These are phyloP conservation scores for Pteromalus puparum DNA, from an alignment of 1,140 invertebrate genomes.

Conservation along the genomic window DNA sequence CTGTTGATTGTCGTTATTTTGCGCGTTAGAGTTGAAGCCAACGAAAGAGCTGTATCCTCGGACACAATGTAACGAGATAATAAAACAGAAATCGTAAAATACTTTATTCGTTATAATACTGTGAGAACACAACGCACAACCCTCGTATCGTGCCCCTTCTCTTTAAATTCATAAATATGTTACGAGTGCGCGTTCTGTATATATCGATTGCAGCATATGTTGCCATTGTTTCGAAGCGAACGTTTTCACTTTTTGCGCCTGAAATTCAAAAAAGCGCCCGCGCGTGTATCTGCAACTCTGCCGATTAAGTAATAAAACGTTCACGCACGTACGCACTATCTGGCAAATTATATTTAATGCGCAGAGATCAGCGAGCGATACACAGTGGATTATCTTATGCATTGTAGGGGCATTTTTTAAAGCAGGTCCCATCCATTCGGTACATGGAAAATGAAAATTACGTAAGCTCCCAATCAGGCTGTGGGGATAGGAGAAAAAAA, in stretches of 20 bases:
- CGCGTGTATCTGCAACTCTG: not conserved
- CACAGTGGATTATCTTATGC: no score
- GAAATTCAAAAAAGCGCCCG: not conserved
- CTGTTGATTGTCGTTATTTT: conserved; percentile 27
- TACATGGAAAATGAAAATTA: not conserved
- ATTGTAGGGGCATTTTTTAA: not conserved
- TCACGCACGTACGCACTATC: not conserved
- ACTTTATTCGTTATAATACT: not conserved
- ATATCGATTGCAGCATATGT: not conserved
- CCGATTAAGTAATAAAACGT: not conserved
- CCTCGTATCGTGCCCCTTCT: not conserved
- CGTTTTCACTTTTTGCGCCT: not conserved
- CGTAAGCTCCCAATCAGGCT: not conserved
- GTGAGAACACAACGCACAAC: not conserved
- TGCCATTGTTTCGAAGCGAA: not conserved
- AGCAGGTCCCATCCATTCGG: no score
- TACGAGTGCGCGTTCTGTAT: not conserved
- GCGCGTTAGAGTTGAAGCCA: not conserved
- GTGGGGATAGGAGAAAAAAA: not conserved
- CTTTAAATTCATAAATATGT: not conserved
- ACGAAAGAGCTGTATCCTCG: not conserved
- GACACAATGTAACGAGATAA: not conserved
- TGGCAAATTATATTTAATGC: not conserved
- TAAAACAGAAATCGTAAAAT: not conserved
- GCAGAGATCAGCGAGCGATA: not conserved